Evolutionary conservation across 2,113 vertebrate genomes (phyloP).

Genomic region (Thermophis baileyi): DNA sequence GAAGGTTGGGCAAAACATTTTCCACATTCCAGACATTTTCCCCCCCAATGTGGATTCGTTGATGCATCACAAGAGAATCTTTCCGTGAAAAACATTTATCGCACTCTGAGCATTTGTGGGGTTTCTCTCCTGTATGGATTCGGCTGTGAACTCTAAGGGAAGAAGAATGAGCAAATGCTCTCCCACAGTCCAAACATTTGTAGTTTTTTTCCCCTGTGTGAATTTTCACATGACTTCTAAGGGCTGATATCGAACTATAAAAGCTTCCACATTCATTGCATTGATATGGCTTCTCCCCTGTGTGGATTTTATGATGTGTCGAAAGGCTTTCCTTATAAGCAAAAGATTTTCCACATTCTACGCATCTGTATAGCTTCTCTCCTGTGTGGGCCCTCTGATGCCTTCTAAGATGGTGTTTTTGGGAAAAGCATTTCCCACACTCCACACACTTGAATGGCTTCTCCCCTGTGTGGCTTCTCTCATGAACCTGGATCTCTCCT

Average conservation of each 20-base stretch:
- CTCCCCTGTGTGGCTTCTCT: too few relatives aligned
- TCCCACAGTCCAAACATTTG: not conserved
- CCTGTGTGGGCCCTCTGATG: not conserved
- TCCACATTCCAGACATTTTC: not conserved
- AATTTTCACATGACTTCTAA: not conserved
- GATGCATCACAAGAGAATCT: not conserved
- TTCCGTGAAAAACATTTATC: not conserved
- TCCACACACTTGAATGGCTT: not conserved
- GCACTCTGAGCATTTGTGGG: not conserved
- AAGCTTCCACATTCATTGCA: not conserved
- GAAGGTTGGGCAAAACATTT: too few relatives aligned
- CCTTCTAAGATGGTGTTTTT: not conserved
- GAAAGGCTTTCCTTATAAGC: not conserved
- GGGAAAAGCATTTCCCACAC: not conserved
- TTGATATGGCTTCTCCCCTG: not conserved
- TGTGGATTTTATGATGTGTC: not conserved
- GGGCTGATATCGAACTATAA: not conserved
- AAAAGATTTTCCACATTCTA: not conserved
- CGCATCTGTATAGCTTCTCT: not conserved
- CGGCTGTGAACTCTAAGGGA: not conserved
- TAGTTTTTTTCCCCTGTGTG: not conserved
- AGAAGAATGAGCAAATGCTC: not conserved
- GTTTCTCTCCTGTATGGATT: not conserved
- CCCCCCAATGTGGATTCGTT: not conserved
- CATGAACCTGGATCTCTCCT: too few relatives aligned